phyloP scores from a whole-genome alignment of 2,797 vertebrate species.

The Eptatretus atami region DNA sequence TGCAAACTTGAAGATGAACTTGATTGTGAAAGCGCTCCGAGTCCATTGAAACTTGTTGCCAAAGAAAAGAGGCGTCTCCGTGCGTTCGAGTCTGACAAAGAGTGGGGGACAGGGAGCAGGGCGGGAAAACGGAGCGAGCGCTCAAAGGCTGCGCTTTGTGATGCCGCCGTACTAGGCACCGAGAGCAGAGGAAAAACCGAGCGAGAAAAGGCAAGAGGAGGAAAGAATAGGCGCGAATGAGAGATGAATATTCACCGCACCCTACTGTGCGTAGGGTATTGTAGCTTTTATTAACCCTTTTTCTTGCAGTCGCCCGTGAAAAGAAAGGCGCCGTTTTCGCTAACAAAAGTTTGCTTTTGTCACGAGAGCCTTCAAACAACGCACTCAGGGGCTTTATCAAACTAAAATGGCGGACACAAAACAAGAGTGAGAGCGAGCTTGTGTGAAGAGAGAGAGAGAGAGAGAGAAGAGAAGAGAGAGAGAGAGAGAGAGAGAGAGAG shows the following conservation, averaged over 20 bases:
- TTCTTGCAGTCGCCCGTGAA: conserved; percentile 1
- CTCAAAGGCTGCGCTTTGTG: conserved; percentile 10
- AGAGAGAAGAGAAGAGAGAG: too few relatives aligned
- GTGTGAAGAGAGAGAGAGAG: background rate
- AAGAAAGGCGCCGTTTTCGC: conserved; percentile 3
- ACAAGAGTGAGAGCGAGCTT: background rate
- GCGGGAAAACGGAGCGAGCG: conserved; percentile 12
- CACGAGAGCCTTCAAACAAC: conserved; percentile 4
- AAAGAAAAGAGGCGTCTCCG: conserved; percentile 8
- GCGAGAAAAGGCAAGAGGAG: conserved; percentile 29
- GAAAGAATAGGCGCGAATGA: conserved; percentile 20
- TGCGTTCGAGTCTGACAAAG: conserved; percentile 9
- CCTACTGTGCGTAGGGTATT: conserved; percentile 42
- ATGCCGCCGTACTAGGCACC: conserved; percentile 17
- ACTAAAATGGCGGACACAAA: background rate
- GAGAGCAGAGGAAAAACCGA: conserved; percentile 17
- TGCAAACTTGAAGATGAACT: conserved; percentile 56
- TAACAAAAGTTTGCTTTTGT: conserved; percentile 6
- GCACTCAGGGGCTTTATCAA: background rate
- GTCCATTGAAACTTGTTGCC: conserved; percentile 24
- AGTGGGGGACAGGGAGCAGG: conserved; percentile 10
- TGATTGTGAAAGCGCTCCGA: conserved; percentile 23
- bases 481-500: too few relatives aligned
- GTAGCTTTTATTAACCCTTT: conserved; percentile 12
- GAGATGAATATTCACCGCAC: conserved; percentile 35